phyloP scores from a whole-genome alignment of 2,113 vertebrate species.

The Bos taurus region DNA sequence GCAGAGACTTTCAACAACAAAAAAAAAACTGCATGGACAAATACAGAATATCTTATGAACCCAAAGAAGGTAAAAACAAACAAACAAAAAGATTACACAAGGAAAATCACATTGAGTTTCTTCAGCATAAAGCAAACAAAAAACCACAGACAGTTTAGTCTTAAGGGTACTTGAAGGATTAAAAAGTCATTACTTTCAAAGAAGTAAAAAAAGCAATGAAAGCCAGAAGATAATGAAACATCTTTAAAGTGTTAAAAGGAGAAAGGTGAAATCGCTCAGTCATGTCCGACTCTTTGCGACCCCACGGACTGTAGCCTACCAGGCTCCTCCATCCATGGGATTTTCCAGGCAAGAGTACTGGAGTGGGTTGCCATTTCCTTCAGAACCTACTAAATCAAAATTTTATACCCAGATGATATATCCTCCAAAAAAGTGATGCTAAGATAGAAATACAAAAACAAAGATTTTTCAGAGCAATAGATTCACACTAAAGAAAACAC shows the following conservation, averaged over 20 bases:
- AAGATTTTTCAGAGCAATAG: neutral
- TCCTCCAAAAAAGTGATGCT: neutral
- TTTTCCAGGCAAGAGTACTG: no score
- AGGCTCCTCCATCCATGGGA: no score
- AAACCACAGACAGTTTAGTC: neutral
- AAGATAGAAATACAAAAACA: neutral
- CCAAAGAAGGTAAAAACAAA: neutral
- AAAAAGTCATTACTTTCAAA: neutral
- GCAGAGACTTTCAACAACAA: neutral
- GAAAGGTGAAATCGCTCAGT: no score
- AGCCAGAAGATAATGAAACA: neutral
- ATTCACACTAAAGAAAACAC: neutral
- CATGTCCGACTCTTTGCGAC: no score
- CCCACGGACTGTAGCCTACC: no score
- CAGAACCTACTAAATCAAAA: neutral
- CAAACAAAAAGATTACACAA: neutral
- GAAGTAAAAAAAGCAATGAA: neutral
- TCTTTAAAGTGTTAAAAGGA: neutral
- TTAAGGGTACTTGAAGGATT: neutral
- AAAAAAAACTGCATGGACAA: neutral
- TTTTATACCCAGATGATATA: conserved; percentile 36
- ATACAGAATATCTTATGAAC: neutral
- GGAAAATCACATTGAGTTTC: neutral
- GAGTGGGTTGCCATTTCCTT: no score
- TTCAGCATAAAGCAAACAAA: neutral